Conservation (phyloP, 2,113 vertebrate species). For the Gobiocypris rarus region DNA sequence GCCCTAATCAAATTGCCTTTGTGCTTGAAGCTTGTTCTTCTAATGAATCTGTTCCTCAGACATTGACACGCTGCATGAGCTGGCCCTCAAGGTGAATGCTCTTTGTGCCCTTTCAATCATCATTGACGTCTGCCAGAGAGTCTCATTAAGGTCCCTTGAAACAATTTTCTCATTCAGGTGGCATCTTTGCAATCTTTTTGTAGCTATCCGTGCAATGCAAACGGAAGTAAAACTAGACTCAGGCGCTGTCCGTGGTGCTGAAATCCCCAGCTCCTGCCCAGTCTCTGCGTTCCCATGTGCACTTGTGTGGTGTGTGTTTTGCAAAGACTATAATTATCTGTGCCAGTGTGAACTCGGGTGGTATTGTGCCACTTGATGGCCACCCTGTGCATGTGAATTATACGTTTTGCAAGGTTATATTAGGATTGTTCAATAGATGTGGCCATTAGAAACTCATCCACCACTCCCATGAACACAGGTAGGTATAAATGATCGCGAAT, state of each 20-base stretch:
- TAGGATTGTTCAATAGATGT: background rate
- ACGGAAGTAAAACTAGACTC: background rate
- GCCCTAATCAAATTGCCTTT: slow-evolving; percentile 32
- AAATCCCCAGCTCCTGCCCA: background rate
- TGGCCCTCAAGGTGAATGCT: slow-evolving; percentile 27
- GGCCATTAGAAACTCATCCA: slow-evolving; percentile 6
- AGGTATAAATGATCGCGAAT: background rate
- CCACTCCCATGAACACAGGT: slow-evolving; percentile 31
- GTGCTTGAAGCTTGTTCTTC: slow-evolving; percentile 27
- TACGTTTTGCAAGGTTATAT: slow-evolving; percentile 6
- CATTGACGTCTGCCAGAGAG: slow-evolving; percentile 12
- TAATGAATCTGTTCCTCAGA: slow-evolving; percentile 35
- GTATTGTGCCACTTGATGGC: slow-evolving; percentile 11
- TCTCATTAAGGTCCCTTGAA: slow-evolving; percentile 15
- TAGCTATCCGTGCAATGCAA: background rate
- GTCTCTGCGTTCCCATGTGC: background rate
- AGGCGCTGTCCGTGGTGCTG: slow-evolving; percentile 50
- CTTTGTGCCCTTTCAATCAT: slow-evolving; percentile 24
- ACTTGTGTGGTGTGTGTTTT: background rate
- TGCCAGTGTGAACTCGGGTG: background rate
- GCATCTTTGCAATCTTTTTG: background rate
- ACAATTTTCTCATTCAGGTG: background rate
- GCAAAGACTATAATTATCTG: slow-evolving; percentile 5
- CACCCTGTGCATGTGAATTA: slow-evolving; percentile 8
- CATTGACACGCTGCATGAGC: background rate